Evolutionary conservation across 2,797 vertebrate species (phyloP), one percentile per base, ranked within the genome.

Genomic region (Enteromius radiatus): DNA sequence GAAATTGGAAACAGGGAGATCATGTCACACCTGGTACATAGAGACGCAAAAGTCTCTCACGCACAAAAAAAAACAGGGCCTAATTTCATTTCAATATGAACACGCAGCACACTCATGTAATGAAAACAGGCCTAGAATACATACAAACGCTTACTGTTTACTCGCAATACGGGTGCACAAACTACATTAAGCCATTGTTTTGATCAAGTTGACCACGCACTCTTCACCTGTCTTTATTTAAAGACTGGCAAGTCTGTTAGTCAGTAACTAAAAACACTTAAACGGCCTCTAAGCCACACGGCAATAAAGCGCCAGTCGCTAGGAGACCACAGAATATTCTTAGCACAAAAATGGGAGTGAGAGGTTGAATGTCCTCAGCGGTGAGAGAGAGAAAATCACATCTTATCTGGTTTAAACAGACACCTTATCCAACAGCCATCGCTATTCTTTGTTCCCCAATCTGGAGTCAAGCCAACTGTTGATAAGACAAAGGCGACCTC

Each of bases 321-420:
- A 89, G 84, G 87, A 88, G 74, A 88, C 88, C 69, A 81, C 43
- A 21, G 67, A 68, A 84, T 83, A 83, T 87, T 87, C 86, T 85
- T 69, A 84, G 85, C 85, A 87, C 78, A 85, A 83, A 87, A 23
- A 81, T 23, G 68, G 54, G 80, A 85, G 64, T 73, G 63, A 86
- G 70, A 70, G 52, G 67, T 80, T 78, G 74, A 84, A 71, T 45
- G 36, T 80, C 52, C 54, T 78, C 67, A 73, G 47, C 21, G 61
- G 65, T 19, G 82, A 84, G 76, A 33, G 71, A 86, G 64, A 79
- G 43, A 73, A 80, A 85, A 75, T 77, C 79, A 78, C 52, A 68
- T 74, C 78, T 74, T 86, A 85, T 85, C 84, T 82, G 38, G 45
- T 65, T 52, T 75, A 82, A 74, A 38, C 70, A 69, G 87, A 75